phyloP scores from a whole-genome alignment of 2,113 vertebrate species.

The Potamarius usumacintae region DNA sequence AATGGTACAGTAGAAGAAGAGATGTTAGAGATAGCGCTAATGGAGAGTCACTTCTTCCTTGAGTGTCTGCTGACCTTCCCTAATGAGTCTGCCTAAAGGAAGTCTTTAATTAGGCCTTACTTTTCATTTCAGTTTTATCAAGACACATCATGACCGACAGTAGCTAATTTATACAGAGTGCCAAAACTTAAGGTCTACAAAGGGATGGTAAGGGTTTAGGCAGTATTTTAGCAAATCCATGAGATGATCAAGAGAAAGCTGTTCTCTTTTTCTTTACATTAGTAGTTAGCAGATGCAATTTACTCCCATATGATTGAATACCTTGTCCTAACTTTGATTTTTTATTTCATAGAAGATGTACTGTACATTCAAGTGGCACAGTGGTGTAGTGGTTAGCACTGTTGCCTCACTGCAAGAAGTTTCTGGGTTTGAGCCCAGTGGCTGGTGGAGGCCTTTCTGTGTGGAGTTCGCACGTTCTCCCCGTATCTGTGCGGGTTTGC shows the following conservation, averaged over 20 bases:
- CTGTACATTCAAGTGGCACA: no score
- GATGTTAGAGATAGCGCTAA: neutral
- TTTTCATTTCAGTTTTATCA: slow-evolving; percentile 36
- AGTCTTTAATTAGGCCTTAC: slow-evolving; percentile 24
- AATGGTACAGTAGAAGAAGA: slow-evolving; percentile 5
- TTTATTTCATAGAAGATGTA: no score
- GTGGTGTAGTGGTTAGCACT: no score
- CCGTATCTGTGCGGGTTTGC: no score
- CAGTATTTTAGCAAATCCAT: slow-evolving; percentile 23
- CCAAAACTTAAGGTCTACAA: slow-evolving; percentile 11
- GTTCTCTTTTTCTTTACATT: neutral
- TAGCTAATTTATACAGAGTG: slow-evolving; percentile 27
- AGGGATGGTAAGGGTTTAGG: slow-evolving; percentile 9
- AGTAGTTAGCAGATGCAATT: neutral
- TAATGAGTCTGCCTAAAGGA: slow-evolving; percentile 31
- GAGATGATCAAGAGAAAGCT: slow-evolving; percentile 19
- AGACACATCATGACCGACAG: slow-evolving; percentile 20
- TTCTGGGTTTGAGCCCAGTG: no score
- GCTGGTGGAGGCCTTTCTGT: no score
- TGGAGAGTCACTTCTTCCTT: slow-evolving; percentile 23
- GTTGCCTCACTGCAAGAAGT: no score
- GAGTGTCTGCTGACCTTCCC: slow-evolving; percentile 15
- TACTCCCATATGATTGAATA: neutral
- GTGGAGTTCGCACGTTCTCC: no score
- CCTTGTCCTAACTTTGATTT: neutral